These are phyloP conservation scores for Acanthopagrus latus DNA, from an alignment of 2,797 vertebrate species.

Conservation along the genomic window DNA sequence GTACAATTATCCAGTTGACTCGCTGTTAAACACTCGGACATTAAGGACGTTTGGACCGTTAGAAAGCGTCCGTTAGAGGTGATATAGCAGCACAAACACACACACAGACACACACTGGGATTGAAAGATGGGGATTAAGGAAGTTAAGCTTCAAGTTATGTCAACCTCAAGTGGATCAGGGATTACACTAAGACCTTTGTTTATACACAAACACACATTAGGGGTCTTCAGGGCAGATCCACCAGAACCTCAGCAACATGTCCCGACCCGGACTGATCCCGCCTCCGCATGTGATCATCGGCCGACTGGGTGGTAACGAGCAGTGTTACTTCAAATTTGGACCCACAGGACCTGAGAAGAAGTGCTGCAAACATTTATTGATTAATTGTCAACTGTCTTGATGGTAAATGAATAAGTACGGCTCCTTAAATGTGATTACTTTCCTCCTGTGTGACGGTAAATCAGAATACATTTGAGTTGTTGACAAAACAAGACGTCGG, in stretches of 20 bases:
- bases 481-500: too few species aligned
- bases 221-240: background rate
- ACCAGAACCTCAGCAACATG: background rate
- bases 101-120: background rate
- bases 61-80: background rate
- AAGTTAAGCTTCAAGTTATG: conserved; percentile 1
- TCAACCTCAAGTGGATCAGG: background rate
- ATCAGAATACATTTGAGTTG: too few species aligned
- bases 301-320: background rate
- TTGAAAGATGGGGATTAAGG: background rate
- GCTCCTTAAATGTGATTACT: too few species aligned
- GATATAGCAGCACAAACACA: background rate
- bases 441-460: too few species aligned
- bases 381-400: too few species aligned
- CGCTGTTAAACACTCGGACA: background rate
- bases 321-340: fast-evolving
- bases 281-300: background rate
- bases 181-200: conserved; percentile 15
- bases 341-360: background rate
- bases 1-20: too few species aligned
- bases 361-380: too few species aligned
- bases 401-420: too few species aligned
- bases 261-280: background rate
- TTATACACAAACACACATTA: conserved; percentile 4
- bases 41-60: background rate